These are phyloP conservation scores for Dryadula phaetusa DNA, from an alignment of 2,888 invertebrate genomes.

Conservation along the genomic window DNA sequence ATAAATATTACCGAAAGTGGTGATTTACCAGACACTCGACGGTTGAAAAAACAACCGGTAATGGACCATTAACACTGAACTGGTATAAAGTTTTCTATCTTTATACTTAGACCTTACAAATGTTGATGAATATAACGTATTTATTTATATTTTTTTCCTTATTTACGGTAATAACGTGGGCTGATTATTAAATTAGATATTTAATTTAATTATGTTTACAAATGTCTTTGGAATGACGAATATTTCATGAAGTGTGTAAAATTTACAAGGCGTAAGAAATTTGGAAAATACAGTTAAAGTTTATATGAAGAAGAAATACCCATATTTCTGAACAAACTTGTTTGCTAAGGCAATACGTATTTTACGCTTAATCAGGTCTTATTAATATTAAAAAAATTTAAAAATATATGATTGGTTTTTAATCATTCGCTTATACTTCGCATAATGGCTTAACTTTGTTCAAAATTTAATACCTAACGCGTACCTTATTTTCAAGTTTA, in stretches of 20 bases:
- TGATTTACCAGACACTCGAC: conserved; percentile 60
- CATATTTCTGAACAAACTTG: too few relatives aligned
- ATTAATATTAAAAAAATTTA: background rate
- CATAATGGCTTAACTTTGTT: conserved; percentile 26
- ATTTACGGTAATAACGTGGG: too few relatives aligned
- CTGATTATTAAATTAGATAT: too few relatives aligned
- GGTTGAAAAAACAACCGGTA: conserved; percentile 56
- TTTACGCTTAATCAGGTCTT: too few relatives aligned
- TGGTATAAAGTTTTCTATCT: conserved; percentile 39
- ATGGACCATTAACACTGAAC: conserved; percentile 57
- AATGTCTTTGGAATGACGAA: too few relatives aligned
- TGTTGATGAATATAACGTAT: background rate
- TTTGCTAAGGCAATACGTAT: too few relatives aligned
- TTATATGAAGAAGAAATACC: too few relatives aligned
- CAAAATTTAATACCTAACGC: conserved; percentile 21
- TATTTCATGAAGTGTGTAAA: too few relatives aligned
- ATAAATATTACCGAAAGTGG: conserved; percentile 67
- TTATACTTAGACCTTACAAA: conserved; percentile 4
- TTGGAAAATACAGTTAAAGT: too few relatives aligned
- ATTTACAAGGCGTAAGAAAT: too few relatives aligned
- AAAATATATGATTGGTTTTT: background rate
- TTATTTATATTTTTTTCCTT: too few relatives aligned
- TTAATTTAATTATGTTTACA: too few relatives aligned
- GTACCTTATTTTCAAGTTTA: conserved; percentile 32
- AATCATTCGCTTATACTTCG: conserved; percentile 1